phyloP scores from a whole-genome alignment of 2,797 vertebrate species.

The Staurois parvus region DNA sequence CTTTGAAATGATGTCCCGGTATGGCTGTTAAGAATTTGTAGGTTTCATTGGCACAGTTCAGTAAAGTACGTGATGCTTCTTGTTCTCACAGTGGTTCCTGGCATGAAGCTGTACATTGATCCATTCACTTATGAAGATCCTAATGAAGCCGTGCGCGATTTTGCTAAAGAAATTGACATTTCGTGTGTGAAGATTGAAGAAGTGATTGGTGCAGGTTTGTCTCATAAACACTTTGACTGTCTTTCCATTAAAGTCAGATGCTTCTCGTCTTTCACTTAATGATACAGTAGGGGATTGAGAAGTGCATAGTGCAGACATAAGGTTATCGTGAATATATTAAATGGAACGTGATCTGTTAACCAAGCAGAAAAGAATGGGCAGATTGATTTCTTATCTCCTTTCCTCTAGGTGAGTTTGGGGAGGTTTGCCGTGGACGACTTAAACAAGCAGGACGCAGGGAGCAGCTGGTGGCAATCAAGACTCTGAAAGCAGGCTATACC shows the following conservation, averaged over 20 bases:
- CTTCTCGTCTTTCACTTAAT: conserved; percentile 35
- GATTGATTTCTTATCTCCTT: conserved; percentile 24
- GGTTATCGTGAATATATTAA: conserved; percentile 46
- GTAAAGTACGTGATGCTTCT: conserved; percentile 40
- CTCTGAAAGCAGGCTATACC: conserved; percentile 95
- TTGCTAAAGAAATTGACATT: conserved; percentile 98
- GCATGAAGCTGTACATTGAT: conserved; percentile 98
- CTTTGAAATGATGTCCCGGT: neutral
- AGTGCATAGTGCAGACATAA: conserved; percentile 33
- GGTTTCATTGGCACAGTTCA: neutral
- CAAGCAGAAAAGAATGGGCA: conserved; percentile 26
- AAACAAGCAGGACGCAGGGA: conserved; percentile 95
- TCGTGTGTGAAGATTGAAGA: conserved; percentile 99
- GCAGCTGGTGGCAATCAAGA: conserved; percentile 98
- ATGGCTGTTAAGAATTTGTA: neutral
- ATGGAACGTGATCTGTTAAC: conserved; percentile 33
- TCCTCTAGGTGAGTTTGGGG: conserved; percentile 92
- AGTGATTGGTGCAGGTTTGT: conserved; percentile 99
- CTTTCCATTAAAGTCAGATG: conserved; percentile 22
- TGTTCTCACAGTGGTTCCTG: conserved; percentile 87
- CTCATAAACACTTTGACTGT: neutral
- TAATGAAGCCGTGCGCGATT: conserved; percentile 96
- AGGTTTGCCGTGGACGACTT: conserved; percentile 95
- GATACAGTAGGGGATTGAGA: conserved; percentile 22
- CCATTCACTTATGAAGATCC: conserved; percentile 98